Evolutionary conservation across 2,113 vertebrate species (phyloP), one percentile per base, ranked within the genome.

Genomic region (Alectura lathami): DNA sequence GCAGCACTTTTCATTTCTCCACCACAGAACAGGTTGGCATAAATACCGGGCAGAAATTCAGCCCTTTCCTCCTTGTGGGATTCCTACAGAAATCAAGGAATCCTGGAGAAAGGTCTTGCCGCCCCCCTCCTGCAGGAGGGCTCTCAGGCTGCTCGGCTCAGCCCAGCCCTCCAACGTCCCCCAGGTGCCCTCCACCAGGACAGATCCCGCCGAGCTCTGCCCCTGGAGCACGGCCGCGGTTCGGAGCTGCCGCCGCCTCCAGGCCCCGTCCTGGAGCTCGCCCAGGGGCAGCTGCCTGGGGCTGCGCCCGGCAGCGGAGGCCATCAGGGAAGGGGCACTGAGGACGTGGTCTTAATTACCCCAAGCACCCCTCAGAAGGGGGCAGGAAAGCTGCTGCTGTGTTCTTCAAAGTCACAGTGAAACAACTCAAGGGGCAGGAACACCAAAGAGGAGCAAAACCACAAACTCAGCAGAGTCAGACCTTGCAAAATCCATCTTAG

Each of bases 21-120:
- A 2, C 73, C 42, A 8, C 43, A 30, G 24, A 63, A 60, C 70
- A 36, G 56, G 14, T 2, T 57, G 21, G 2, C 72, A 8, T 12
- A 64, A 42, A 0, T 13, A 30, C 60, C 76, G 24, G 89, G 64
- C 45, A 73, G 50, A 32, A 47, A 2, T 42, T 8, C 32, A 68
- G 29, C 64, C 54, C 17, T 45, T 69, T 60, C 45, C 34, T 29
- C 45, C 26, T 0, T 3, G 1, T 5, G 50, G 54, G 26, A 38
- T 32, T 63, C 48, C 72, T 27, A 63, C 64, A 62, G 68, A 54
- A 66, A 72, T 24, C 15, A 17, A 17, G 4, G 6, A 38, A 10
- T 9, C 26, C 59, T 23, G 0, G 3, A 20, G 45, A 1, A 24
- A 17, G 47, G 15, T 14, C 47, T 4, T 6, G 9, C 30, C 13